Base-by-base conservation (phyloP, 2,888 invertebrate species). In the Rhaphigaster nebulosa region DNA sequence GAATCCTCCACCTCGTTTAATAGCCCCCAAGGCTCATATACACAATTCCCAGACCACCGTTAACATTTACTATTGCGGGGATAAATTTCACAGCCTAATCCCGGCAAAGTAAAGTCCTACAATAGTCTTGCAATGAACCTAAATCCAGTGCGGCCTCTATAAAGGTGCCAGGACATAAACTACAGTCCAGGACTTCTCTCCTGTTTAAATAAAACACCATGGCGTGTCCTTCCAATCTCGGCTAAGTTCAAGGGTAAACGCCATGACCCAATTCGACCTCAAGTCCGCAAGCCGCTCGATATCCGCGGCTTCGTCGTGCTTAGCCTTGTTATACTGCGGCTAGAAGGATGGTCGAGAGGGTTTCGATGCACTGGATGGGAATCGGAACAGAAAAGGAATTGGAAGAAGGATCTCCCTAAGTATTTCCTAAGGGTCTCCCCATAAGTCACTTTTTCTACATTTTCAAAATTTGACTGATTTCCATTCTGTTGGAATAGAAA, bases 271-370 rank as follows among this genome's bases (percentile, higher is more conserved):
- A 50, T 84, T 84, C 84, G 45, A 50, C 84, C 84, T 45, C 84
- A 84, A 84, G 84, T 84, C 84, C 84, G 84, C 84, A 84, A 45
- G 41, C 84, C 84, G 84, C n/a, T 84, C 84, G 84, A 84, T 84
- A 84, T 12, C 41, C 65, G 15, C 29, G 29, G 65, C 70, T 70
- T 70, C 70, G 70, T 34, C 29, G 29, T 20, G 45, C 84, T 84
- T 84, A 50, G 45, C 26, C 41, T 50, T 50, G 84, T 84, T 84
- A 26, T n/a, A 84, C 23, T 84, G 84, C 84, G 84, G 84, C n/a
- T 29, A 5, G 65, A 4, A 65, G 65, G 5, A 29, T 13, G 65
- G 29, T 6, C n/a, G 1, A 8, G 34, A 8, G 0, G 1, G 8
- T 3, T 76, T 23, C 0, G 34, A 18, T 20, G 20, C 0, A 23